Conservation (phyloP, 2,797 vertebrate species). For the Echeneis naucrates region DNA sequence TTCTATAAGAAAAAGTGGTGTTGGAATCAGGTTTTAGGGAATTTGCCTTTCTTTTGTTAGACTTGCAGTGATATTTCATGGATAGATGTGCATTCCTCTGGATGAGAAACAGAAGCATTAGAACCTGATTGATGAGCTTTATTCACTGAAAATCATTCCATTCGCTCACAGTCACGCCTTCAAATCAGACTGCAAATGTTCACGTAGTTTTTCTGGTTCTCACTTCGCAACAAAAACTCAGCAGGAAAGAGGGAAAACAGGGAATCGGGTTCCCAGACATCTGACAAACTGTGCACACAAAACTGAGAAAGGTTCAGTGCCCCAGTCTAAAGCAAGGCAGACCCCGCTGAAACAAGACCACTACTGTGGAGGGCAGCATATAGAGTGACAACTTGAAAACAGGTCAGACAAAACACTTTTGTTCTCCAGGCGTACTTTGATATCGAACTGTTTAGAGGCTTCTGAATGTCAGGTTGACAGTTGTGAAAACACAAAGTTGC, state of each 20-base stretch:
- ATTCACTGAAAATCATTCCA: constrained; percentile 49
- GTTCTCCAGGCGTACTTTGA: constrained; percentile 73
- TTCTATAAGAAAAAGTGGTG: constrained; percentile 18
- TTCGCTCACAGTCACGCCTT: constrained; percentile 34
- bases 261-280: constrained; percentile 57
- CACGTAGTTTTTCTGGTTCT: constrained; percentile 37
- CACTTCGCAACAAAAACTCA: constrained; percentile 21
- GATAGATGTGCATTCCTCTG: neutral
- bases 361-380: constrained; percentile 79
- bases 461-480: constrained; percentile 66
- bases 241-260: constrained; percentile 12
- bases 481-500: constrained; percentile 68
- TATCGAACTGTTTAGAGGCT: constrained; percentile 65
- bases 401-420: constrained; percentile 79
- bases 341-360: constrained; percentile 75
- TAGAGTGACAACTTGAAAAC: constrained; percentile 77
- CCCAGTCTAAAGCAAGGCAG: constrained; percentile 56
- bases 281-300: constrained; percentile 58
- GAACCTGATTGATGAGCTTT: constrained; percentile 30
- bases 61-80: neutral
- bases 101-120: constrained; percentile 9
- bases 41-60: constrained; percentile 11
- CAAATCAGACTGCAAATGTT: constrained; percentile 19
- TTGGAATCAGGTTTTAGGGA: neutral
- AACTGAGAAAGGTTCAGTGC: constrained; percentile 65